Percentiles rank a stretch among this genome's conserved stretches.
phyloP scores from a whole-genome alignment of 2,888 invertebrate genomes.

The Spilarctia lutea region DNA sequence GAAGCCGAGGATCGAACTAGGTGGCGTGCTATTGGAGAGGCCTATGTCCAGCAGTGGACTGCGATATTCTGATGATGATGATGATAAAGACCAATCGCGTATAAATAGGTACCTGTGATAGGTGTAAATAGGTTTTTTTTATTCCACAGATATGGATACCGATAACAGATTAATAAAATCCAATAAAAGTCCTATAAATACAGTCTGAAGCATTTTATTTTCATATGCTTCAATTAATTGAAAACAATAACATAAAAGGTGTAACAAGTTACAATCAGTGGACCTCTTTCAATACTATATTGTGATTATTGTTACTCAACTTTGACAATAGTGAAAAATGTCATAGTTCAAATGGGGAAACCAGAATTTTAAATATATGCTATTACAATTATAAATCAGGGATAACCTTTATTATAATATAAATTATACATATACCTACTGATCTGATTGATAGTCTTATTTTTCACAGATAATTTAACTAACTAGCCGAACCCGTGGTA shows the following conservation, averaged over 20 bases:
- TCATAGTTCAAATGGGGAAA: not conserved
- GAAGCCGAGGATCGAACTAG: too few species aligned
- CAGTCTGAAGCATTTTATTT: too few species aligned
- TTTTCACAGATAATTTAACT: not conserved
- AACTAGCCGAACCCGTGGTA: too few species aligned
- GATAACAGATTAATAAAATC: too few species aligned
- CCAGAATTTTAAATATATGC: not conserved
- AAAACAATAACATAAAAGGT: not conserved
- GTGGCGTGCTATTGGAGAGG: too few species aligned
- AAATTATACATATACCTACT: not conserved
- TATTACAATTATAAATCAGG: not conserved
- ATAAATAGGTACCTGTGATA: too few species aligned
- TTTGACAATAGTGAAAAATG: not conserved
- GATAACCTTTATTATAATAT: not conserved
- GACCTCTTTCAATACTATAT: not conserved
- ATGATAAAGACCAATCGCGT: too few species aligned
- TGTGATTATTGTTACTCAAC: not conserved
- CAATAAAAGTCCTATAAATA: too few species aligned
- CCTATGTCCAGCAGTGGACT: too few species aligned
- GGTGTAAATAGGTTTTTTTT: too few species aligned
- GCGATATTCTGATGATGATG: too few species aligned
- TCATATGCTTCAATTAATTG: not conserved
- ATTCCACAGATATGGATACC: too few species aligned
- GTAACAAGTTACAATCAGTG: not conserved
- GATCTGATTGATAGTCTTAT: not conserved